Percentiles rank a stretch among this genome's conserved stretches.
phyloP scores from a whole-genome alignment of 2,113 vertebrate genomes.

The Vulpes vulpes region DNA sequence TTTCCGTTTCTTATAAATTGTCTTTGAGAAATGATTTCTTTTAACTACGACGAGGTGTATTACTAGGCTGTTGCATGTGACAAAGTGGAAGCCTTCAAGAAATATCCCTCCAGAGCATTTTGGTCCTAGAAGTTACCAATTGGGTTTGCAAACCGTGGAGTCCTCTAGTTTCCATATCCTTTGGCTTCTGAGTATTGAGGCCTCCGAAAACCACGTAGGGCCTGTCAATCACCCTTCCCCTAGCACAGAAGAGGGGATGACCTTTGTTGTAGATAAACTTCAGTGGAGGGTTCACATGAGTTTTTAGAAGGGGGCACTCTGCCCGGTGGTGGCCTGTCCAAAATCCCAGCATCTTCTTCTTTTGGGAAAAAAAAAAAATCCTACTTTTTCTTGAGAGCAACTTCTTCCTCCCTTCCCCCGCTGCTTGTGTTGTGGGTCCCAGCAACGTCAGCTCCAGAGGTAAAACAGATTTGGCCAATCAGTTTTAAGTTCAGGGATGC shows the following conservation, averaged over 20 bases:
- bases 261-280: neutral
- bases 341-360: neutral
- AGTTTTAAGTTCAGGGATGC: neutral
- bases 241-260: neutral
- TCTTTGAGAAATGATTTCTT: neutral
- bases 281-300: accelerated
- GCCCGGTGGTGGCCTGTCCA: accelerated
- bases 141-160: neutral
- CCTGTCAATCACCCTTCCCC: neutral
- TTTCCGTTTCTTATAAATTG: constrained; percentile 12
- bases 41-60: neutral
- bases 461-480: neutral
- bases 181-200: neutral
- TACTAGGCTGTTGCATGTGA: neutral
- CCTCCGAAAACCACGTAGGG: neutral
- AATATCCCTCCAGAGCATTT: neutral
- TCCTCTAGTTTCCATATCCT: neutral
- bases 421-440: accelerated
- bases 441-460: neutral
- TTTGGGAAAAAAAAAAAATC: neutral
- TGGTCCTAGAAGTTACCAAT: neutral
- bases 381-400: neutral
- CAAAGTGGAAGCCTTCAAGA: neutral
- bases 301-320: neutral
- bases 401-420: neutral